phyloP scores from a whole-genome alignment of 1,140 invertebrate genomes.

The Brachionus koreanus region DNA sequence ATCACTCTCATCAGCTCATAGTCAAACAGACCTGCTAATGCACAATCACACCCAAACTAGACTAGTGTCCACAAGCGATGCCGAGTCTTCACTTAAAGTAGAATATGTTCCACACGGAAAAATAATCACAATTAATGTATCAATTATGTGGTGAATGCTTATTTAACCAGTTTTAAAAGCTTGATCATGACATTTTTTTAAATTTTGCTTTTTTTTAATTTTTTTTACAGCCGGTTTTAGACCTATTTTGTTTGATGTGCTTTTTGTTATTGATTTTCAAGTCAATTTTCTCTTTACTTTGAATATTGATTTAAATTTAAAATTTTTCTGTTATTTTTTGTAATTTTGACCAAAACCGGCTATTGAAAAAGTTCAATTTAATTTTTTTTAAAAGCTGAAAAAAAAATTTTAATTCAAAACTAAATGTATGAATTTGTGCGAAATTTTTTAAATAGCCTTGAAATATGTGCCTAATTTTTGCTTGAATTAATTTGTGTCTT shows the following conservation, averaged over 20 bases:
- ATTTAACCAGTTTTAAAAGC: background rate
- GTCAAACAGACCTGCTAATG: background rate
- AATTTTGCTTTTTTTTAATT: background rate
- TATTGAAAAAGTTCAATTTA: background rate
- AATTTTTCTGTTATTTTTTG: background rate
- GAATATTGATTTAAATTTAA: background rate
- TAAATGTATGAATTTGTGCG: background rate
- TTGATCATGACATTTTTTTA: background rate
- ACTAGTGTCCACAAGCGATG: background rate
- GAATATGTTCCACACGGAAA: conserved; percentile 20
- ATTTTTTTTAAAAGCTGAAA: background rate
- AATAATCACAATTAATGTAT: conserved; percentile 29
- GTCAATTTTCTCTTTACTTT: background rate
- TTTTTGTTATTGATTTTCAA: background rate
- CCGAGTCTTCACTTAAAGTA: conserved; percentile 16
- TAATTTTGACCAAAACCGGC: background rate
- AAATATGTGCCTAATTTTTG: background rate
- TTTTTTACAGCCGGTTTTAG: background rate
- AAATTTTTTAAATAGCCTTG: background rate
- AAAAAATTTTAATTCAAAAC: background rate
- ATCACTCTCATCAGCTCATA: background rate
- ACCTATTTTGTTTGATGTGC: background rate
- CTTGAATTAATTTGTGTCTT: background rate
- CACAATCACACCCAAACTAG: conserved; percentile 17
- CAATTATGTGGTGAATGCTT: conserved; percentile 25